Evolutionary conservation across 2,888 invertebrate species (phyloP).

Genomic region (Drosophila longiperda): DNA sequence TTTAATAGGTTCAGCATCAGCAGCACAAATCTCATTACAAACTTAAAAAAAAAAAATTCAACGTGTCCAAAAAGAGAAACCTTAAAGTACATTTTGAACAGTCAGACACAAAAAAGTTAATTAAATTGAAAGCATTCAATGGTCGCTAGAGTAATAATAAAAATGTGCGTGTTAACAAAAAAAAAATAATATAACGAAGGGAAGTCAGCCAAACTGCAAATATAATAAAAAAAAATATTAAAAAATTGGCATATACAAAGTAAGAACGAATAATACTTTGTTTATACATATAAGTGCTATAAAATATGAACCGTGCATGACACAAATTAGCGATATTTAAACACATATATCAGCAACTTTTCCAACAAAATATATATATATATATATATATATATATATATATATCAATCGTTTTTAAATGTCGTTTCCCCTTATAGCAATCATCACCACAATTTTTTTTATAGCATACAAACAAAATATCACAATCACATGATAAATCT

Average conservation of each 20-base stretch:
- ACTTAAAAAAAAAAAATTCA: neutral
- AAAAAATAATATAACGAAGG: slow-evolving; percentile 2
- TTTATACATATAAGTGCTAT: neutral
- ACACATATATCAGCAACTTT: slow-evolving; percentile 2
- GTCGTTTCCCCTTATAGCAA: neutral
- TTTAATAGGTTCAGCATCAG: slow-evolving; percentile 47
- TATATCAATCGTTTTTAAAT: neutral
- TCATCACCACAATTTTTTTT: slow-evolving; percentile 5
- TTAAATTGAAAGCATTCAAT: slow-evolving; percentile 74
- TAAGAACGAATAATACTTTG: neutral
- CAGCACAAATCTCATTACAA: slow-evolving; percentile 36
- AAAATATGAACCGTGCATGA: slow-evolving; percentile 15
- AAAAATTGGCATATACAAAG: slow-evolving; percentile 9
- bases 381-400: neutral
- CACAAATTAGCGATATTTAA: slow-evolving; percentile 33
- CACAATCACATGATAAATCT: neutral
- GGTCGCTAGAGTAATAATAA: slow-evolving; percentile 28
- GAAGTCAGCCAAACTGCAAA: slow-evolving; percentile 16
- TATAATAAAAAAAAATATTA: slow-evolving; percentile 6
- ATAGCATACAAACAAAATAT: neutral
- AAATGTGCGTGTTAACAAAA: slow-evolving; percentile 41
- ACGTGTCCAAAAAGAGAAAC: neutral
- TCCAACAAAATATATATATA: too few species aligned
- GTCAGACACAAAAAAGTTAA: slow-evolving; percentile 49
- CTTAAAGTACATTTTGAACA: slow-evolving; percentile 28